A percentile compares a stretch with the other conserved stretches of the same genome.
These are phyloP conservation scores for Sebastes minor DNA, from an alignment of 2,797 vertebrate genomes.

Conservation along the genomic window DNA sequence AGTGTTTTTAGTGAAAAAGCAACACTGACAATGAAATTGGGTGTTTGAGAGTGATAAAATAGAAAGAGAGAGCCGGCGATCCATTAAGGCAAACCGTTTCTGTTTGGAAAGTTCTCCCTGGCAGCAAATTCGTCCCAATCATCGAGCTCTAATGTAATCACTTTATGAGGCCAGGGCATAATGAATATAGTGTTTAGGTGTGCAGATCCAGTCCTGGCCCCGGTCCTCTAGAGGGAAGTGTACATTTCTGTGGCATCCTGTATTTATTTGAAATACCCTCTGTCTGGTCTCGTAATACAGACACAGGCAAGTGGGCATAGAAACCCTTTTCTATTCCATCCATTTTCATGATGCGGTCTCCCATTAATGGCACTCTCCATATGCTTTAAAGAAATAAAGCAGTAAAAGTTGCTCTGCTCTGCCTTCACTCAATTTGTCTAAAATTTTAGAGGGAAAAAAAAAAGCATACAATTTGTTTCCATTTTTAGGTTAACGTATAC, in stretches of 20 bases:
- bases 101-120: conserved; percentile 74
- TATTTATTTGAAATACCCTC: conserved; percentile 84
- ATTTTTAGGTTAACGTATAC: conserved; percentile 62
- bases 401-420: conserved; percentile 60
- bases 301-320: conserved; percentile 76
- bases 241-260: conserved; percentile 82
- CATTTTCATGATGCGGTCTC: conserved; percentile 74
- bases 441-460: conserved; percentile 4
- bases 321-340: conserved; percentile 70
- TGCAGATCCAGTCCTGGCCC: conserved; percentile 64
- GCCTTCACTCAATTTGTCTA: conserved; percentile 69
- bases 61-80: conserved; percentile 42
- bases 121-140: conserved; percentile 76
- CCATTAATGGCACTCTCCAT: conserved; percentile 65
- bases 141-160: conserved; percentile 78
- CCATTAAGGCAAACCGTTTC: conserved; percentile 68
- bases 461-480: conserved; percentile 62
- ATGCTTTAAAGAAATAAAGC: conserved; percentile 68
- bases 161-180: conserved; percentile 74
- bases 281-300: conserved; percentile 77
- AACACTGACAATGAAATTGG: conserved; percentile 66
- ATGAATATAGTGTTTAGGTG: conserved; percentile 82
- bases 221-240: conserved; percentile 73
- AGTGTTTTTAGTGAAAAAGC: conserved; percentile 42
- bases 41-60: conserved; percentile 75